Percentiles rank a stretch among this genome's conserved stretches.
Evolutionary conservation across 2,888 invertebrate genomes (phyloP).

Genomic region (Ceratothoa steindachneri): DNA sequence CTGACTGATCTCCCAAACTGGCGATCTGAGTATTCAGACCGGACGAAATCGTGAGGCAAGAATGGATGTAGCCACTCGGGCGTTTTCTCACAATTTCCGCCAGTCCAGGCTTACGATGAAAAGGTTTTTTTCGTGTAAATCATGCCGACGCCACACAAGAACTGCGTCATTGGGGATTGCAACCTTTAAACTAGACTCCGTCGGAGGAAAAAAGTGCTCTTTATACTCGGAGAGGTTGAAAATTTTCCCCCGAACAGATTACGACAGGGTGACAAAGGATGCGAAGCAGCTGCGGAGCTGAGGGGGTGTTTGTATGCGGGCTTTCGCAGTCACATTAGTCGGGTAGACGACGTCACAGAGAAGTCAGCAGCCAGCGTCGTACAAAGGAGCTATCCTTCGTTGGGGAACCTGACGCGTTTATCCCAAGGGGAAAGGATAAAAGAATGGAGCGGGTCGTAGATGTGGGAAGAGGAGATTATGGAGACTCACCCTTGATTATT

Average conservation of each 20-base stretch:
- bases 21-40: neutral
- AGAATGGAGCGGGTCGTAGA: neutral
- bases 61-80: neutral
- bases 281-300: conserved; percentile 6
- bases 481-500: too few relatives aligned
- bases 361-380: neutral
- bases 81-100: conserved; percentile 3
- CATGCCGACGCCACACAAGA: too few relatives aligned
- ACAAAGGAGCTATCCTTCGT: conserved; percentile 10
- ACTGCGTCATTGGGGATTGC: too few relatives aligned
- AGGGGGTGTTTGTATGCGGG: conserved; percentile 3
- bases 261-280: conserved; percentile 1
- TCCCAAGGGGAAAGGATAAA: conserved; percentile 7
- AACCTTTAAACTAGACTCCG: too few relatives aligned
- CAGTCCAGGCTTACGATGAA: neutral
- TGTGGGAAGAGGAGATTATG: too few relatives aligned
- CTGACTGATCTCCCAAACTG: neutral
- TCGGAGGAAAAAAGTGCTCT: too few relatives aligned
- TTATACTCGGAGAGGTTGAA: too few relatives aligned
- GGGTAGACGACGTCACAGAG: conserved; percentile 9
- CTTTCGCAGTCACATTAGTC: conserved; percentile 11
- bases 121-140: too few relatives aligned
- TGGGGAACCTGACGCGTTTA: conserved; percentile 12
- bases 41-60: neutral
- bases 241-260: neutral